Conservation (phyloP, 2,113 vertebrate species). For the Deroptyus accipitrinus region DNA sequence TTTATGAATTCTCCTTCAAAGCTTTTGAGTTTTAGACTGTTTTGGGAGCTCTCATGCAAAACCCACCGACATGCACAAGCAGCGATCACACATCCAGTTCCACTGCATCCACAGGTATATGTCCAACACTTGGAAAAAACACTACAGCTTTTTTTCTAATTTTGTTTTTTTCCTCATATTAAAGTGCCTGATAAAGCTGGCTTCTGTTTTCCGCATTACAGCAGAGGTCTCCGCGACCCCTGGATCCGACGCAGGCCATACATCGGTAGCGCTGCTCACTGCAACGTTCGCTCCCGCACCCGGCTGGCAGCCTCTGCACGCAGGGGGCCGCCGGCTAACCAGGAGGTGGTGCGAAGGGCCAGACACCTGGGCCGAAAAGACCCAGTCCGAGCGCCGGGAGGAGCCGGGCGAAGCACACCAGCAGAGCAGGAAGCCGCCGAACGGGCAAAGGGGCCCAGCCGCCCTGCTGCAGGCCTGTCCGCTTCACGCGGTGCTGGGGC, state of each 20-base stretch:
- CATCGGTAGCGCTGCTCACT: not conserved
- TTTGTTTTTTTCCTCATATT: not conserved
- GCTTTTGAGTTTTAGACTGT: not conserved
- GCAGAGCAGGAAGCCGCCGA: not conserved
- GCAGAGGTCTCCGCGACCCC: too few species aligned
- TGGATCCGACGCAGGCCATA: too few species aligned
- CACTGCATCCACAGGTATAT: not conserved
- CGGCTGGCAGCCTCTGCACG: too few species aligned
- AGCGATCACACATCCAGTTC: not conserved
- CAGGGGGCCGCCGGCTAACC: too few species aligned
- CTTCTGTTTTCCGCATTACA: too few species aligned
- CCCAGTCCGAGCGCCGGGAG: too few species aligned
- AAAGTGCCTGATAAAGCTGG: not conserved
- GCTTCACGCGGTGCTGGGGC: not conserved
- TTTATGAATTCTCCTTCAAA: not conserved
- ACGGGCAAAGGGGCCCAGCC: accelerated
- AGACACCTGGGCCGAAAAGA: accelerated
- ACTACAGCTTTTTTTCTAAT: accelerated
- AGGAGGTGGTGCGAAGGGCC: not conserved
- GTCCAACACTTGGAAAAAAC: not conserved
- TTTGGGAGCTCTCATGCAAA: not conserved
- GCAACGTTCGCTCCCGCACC: not conserved
- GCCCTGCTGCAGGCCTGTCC: too few species aligned
- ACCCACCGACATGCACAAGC: not conserved
- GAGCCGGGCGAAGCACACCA: too few species aligned